A percentile compares a stretch with the other conserved stretches of the same genome.
Evolutionary conservation across 2,113 vertebrate genomes (phyloP).

Genomic region (Oxygymnocypris stewartii): DNA sequence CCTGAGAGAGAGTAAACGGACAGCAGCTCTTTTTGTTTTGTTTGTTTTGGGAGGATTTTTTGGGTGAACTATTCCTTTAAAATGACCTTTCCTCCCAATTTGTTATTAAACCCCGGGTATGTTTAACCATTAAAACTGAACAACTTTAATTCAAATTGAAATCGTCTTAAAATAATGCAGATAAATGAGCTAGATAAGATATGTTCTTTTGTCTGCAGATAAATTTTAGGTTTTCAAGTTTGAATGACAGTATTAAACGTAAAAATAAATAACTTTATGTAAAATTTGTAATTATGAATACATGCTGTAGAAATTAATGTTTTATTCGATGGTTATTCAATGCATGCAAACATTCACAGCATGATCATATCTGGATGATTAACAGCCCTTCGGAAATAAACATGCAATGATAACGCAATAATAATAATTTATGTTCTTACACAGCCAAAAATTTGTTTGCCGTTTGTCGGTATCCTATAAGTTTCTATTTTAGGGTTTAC

Average conservation of each 20-base stretch:
- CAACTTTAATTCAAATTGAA: no score
- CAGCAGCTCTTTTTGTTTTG: no score
- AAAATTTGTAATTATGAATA: no score
- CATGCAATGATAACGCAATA: not conserved
- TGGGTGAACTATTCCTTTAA: not conserved
- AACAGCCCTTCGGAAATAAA: not conserved
- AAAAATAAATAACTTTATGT: not conserved
- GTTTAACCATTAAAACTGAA: not conserved
- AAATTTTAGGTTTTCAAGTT: not conserved
- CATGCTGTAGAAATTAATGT: not conserved
- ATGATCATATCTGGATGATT: not conserved
- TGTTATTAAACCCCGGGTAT: not conserved
- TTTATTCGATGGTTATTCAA: not conserved
- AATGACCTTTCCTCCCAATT: not conserved
- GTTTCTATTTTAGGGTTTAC: not conserved
- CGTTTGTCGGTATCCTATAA: no score
- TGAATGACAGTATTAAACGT: not conserved
- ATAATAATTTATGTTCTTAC: not conserved
- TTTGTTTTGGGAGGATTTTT: no score
- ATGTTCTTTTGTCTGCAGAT: not conserved
- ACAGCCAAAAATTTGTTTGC: not conserved
- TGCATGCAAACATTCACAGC: not conserved
- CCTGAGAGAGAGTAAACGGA: no score
- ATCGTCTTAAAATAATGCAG: not conserved
- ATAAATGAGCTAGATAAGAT: not conserved